These are phyloP conservation scores for Aradus depressus DNA, from an alignment of 2,888 invertebrate genomes.

Conservation along the genomic window DNA sequence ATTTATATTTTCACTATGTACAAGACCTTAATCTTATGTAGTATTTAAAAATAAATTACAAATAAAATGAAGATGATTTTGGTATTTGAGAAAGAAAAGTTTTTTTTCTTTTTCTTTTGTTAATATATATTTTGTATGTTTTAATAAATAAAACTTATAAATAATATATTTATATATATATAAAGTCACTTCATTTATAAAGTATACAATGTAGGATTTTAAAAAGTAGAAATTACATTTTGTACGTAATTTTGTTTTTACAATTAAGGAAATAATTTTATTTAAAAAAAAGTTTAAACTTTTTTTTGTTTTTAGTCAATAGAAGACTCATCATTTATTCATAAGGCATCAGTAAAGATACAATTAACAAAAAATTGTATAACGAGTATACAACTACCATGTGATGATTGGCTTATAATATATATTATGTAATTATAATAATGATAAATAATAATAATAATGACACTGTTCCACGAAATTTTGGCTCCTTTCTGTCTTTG, in stretches of 20 bases:
- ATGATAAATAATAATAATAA: no score
- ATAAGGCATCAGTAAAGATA: constrained; percentile 17
- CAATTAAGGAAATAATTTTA: no score
- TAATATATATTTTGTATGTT: not conserved
- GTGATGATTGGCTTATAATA: constrained; percentile 17
- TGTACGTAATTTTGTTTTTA: no score
- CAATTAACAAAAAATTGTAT: constrained; percentile 14
- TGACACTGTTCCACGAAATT: no score
- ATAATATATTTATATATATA: not conserved
- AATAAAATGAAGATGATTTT: constrained; percentile 20
- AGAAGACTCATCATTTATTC: constrained; percentile 9
- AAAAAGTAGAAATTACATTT: no score
- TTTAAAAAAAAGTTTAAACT: no score
- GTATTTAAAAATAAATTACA: constrained; percentile 19
- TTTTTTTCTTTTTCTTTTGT: constrained; percentile 14
- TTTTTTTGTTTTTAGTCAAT: constrained; percentile 5
- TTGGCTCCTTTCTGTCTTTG: no score
- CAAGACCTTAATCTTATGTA: constrained; percentile 15
- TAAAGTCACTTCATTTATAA: no score
- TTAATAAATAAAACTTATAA: not conserved
- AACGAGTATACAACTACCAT: constrained; percentile 19
- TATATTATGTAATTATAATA: no score
- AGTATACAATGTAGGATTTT: no score
- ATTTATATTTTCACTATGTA: constrained; percentile 18
- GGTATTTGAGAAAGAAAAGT: constrained; percentile 17